Evolutionary conservation across 2,113 vertebrate species (phyloP), one percentile per base, ranked within the genome.

Genomic region (Galbula dea): DNA sequence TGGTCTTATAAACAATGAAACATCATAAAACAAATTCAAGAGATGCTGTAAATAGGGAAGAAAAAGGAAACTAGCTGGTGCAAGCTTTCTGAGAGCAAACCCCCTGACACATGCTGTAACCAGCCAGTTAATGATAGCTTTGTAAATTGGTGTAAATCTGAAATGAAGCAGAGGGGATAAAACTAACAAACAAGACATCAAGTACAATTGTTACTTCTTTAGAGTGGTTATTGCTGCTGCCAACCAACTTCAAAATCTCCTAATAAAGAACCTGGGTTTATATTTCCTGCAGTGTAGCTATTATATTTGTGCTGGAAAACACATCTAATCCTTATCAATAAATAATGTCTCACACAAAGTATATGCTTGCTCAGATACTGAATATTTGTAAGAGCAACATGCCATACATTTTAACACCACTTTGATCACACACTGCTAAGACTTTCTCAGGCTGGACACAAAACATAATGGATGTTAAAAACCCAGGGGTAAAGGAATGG

Each of bases 101-200:
- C 59, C 71, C 55, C 63, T 74, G 87, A 89, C 78, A 65, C 59
- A 58, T 24, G 48, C 63, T 92, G 78, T 74, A 95, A 83, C 37
- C 58, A 94, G 57, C 22, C 79, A 87, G 82, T 88, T 93, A 96
- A 96, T 90, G 94, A 96, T 23, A 86, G 74, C 54, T 94, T 87
- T 96, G 84, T 91, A 96, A 91, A 79, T 52, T 58, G 36, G 41
- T 88, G 84, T 89, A 91, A 90, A 95, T 90, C 45, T 93, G 66
- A 96, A 95, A 81, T 6, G 49, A 95, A 88, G 77, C 80, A 88
- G n/a, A 80, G 65, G 34, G 37, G 34, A 93, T 94, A 96, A 95
- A 95, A 76, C 76, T 88, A 93, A 91, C 55, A 89, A 92, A 83
- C 43, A 93, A 87, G 59, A 43, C 29, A 88, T 88, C 86, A 94